Evolutionary conservation across 2,888 invertebrate species (phyloP), one percentile per base, ranked within the genome.

Genomic region (Xestia c-nigrum): DNA sequence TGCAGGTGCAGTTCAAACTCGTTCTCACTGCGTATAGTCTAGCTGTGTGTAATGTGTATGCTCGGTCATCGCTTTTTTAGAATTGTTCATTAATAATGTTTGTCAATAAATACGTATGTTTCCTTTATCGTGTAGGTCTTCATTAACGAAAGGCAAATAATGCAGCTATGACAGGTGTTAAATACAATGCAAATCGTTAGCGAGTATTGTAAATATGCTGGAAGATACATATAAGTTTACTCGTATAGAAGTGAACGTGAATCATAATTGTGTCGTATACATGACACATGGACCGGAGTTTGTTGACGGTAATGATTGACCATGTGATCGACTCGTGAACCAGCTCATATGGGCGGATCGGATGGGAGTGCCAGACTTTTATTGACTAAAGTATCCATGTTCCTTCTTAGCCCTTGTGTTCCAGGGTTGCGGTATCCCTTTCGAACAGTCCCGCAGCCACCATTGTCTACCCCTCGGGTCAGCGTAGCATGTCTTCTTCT

Each of bases 101-200:
- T 63, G 46, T 40, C 12, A 71, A 71, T 43, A 50, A 50, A 65
- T 46, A 24, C 16, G 46, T 21, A 55, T 50, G n/a, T n/a, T n/a
- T n/a, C n/a, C n/a, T n/a, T n/a, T n/a, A n/a, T n/a, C n/a, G n/a
- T n/a, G 2, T 46, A 64, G 43, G 64, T 43, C 43, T 70, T 76
- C 50, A 69, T 59, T 65, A 74, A 40, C 24, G 12, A 6, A 68
- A 12, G 38, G 64, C 66, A 78, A 70, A 78, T 72, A 78, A 70
- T 78, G 47, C 43, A 65, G 55, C 12, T 55, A 72, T 14, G 19
- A 72, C 72, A 75, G 74, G 55, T 84, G 84, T 73, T 84, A 75
- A 74, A 47, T 78, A 75, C 74, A 81, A 85, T 83, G 74, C 52
- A 83, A 76, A 78, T 83, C 57, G 52, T 85, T 83, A 72, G 67